A percentile compares a stretch with the other conserved stretches of the same genome.
Evolutionary conservation across 2,113 vertebrate species (phyloP).

Genomic region (Promerops cafer): DNA sequence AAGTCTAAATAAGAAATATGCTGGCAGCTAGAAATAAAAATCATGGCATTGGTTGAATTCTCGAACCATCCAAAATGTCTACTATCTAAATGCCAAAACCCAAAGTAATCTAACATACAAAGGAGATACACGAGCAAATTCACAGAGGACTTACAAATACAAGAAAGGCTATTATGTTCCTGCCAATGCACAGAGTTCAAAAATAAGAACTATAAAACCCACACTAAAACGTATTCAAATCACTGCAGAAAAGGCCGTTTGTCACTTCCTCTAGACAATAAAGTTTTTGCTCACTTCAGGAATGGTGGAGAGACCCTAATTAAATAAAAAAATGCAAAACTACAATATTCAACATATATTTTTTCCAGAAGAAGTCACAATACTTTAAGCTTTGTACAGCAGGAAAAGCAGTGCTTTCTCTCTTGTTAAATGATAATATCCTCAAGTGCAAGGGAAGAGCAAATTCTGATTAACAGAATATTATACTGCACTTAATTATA

Average conservation of each 20-base stretch:
- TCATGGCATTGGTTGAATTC: not conserved
- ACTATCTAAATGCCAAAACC: not conserved
- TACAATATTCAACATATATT: not conserved
- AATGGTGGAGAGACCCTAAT: not conserved
- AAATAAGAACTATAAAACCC: not conserved
- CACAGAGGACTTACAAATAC: not conserved
- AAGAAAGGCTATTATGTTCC: not conserved
- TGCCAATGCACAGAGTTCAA: not conserved
- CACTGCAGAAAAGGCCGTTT: not conserved
- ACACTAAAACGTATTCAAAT: not conserved
- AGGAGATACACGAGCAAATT: not conserved
- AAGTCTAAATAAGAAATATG: not conserved
- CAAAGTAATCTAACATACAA: not conserved
- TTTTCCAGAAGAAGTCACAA: not conserved
- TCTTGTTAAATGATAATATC: not conserved
- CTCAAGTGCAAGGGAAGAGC: not conserved
- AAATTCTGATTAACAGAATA: not conserved
- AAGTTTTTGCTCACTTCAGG: not conserved
- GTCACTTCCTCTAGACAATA: not conserved
- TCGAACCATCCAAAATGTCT: not conserved
- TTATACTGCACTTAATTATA: not conserved
- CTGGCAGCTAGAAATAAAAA: not conserved
- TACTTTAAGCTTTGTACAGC: not conserved
- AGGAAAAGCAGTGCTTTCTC: not conserved
- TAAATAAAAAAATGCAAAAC: not conserved